phyloP scores from a whole-genome alignment of 2,888 invertebrate species.

The Xanthostigma xanthostigma region DNA sequence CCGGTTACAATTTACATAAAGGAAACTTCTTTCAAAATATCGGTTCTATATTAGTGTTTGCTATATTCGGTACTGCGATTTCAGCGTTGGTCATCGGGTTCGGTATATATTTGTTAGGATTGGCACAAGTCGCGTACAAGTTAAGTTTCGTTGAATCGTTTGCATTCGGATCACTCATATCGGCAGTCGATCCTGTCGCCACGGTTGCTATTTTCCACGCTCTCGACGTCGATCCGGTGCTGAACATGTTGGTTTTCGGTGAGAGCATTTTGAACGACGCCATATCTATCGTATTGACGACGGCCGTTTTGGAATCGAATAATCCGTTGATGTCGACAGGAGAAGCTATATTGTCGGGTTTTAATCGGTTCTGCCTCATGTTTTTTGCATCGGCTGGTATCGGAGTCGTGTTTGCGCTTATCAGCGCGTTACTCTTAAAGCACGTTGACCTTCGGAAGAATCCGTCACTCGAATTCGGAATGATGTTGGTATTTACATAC shows the following conservation, averaged over 20 bases:
- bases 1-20: slow-evolving; percentile 97
- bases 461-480: slow-evolving; percentile 94
- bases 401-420: slow-evolving; percentile 85
- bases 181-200: slow-evolving; percentile 98
- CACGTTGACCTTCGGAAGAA: slow-evolving; percentile 93
- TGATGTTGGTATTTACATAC: slow-evolving; percentile 97
- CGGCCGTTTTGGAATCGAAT: slow-evolving; percentile 62
- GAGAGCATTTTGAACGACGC: slow-evolving; percentile 96
- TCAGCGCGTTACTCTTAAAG: slow-evolving; percentile 83
- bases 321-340: slow-evolving; percentile 54
- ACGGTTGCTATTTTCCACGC: slow-evolving; percentile 98
- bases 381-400: slow-evolving; percentile 97
- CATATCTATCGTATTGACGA: slow-evolving; percentile 93
- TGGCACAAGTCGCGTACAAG: slow-evolving; percentile 81
- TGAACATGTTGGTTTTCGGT: slow-evolving; percentile 98
- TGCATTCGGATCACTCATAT: slow-evolving; percentile 95
- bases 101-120: slow-evolving; percentile 85
- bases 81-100: slow-evolving; percentile 95
- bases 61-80: slow-evolving; percentile 92
- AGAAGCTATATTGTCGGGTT: slow-evolving; percentile 74
- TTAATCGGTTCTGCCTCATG: slow-evolving; percentile 87
- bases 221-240: slow-evolving; percentile 87
- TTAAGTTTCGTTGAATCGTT: slow-evolving; percentile 93
- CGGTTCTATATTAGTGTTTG: slow-evolving; percentile 96
- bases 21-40: slow-evolving; percentile 95